Evolutionary conservation across 2,113 vertebrate genomes (phyloP).

Genomic region (Zootoca vivipara): DNA sequence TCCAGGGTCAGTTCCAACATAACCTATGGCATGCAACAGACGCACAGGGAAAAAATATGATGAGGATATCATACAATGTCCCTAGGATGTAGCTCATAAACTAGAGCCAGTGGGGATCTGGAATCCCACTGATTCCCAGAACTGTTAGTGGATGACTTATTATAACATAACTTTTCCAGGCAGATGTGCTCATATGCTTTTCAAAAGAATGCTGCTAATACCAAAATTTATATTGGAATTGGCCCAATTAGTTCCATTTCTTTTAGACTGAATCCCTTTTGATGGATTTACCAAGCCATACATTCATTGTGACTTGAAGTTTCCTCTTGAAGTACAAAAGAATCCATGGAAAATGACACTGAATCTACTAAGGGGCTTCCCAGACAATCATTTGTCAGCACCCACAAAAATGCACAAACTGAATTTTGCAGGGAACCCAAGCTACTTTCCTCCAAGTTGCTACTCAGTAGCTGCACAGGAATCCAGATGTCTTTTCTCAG

Average conservation of each 20-base stretch:
- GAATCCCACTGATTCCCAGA: neutral
- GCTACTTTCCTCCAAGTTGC: neutral
- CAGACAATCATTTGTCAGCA: neutral
- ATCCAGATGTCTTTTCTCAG: neutral
- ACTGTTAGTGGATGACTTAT: neutral
- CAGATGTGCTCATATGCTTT: neutral
- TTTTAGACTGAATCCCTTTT: neutral
- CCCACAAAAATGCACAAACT: neutral
- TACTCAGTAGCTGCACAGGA: neutral
- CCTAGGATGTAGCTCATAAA: neutral
- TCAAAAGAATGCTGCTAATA: neutral
- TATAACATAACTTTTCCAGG: neutral
- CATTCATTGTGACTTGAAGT: neutral
- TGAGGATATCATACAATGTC: neutral
- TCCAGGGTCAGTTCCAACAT: neutral
- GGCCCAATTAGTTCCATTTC: neutral
- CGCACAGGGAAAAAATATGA: neutral
- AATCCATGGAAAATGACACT: neutral
- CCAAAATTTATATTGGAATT: neutral
- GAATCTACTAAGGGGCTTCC: neutral
- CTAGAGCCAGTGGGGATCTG: neutral
- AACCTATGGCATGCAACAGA: neutral
- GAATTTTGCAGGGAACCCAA: neutral
- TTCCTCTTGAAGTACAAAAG: neutral
- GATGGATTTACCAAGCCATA: slow-evolving; percentile 12